Base-by-base conservation (phyloP, 2,113 vertebrate species). In the Hippocampus zosterae region DNA sequence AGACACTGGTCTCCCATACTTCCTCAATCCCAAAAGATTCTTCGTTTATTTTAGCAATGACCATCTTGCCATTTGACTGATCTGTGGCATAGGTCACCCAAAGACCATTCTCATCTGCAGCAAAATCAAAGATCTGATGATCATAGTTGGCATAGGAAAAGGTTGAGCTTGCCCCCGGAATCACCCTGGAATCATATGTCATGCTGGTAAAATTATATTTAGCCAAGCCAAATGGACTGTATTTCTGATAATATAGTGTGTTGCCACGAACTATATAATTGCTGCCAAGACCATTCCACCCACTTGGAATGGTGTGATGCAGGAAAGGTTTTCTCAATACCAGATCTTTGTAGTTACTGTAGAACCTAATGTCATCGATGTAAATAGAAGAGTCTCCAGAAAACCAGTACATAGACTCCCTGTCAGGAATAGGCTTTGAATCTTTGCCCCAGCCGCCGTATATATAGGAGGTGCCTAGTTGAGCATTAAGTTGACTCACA, bases 71-170 rank as follows among this genome's bases (percentile, higher is more conserved):
- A 0, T 66, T 81, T 7, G 87, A 81, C 33, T 81, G 65, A 3
- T 89, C 89, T 0, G 90, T 90, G 8, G 87, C 78, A 29, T 92
- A 93, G 5, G 90, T 86, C 37, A 94, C 90, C 88, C 90, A 94
- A 48, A 93, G 69, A 1, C 91, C 92, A 0, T 75, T 88, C 78
- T 95, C 93, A 84, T 94, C 93, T 0, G 88, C 88, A 19, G 91
- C 85, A 69, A 91, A 86, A 69, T 92, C 90, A 69, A 91, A 84
- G 60, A 85, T 83, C 76, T 91, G 88, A 77, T 72, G 57, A 13
- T 53, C 1, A 0, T 78, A 85, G 70, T 80, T 75, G 8, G 78
- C 57, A 27, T 91, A 92, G 5, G 90, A 91, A 68, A 91, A 91
- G 50, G 25, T 70, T n/a, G 9, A 11, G 65, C 84, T 89, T 2